Evolutionary conservation across 92 coral and sea anemone species (phyloP).

Genomic region (Pocillopora meandrina): DNA sequence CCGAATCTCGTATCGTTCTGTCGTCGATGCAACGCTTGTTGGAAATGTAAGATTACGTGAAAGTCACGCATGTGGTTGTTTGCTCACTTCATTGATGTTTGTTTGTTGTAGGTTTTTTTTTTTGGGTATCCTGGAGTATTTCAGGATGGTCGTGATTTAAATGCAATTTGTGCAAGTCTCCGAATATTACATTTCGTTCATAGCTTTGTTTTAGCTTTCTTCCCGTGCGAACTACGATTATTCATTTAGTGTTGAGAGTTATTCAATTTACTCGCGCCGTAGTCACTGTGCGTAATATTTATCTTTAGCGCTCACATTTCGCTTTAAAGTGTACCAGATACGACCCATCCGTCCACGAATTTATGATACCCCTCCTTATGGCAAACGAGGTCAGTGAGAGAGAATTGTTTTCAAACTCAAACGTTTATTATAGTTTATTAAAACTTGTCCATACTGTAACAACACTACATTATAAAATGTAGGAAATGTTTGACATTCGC

Average conservation of each 20-base stretch:
- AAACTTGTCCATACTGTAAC: slow-evolving; percentile 1
- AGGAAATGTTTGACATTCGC: not conserved
- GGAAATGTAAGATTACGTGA: not conserved
- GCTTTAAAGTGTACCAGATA: slow-evolving; percentile 6
- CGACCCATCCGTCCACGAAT: not conserved
- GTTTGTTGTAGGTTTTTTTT: not conserved
- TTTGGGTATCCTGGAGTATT: slow-evolving; percentile 12
- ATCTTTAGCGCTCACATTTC: not conserved
- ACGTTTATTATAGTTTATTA: too few relatives aligned
- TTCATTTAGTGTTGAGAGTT: slow-evolving; percentile 2
- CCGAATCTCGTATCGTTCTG: slow-evolving; percentile 2
- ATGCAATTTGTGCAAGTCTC: slow-evolving; percentile 7
- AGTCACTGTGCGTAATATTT: not conserved
- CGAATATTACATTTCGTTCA: slow-evolving; percentile 10
- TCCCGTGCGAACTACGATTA: too few relatives aligned
- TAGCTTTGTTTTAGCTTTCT: not conserved
- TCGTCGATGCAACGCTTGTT: slow-evolving; percentile 4
- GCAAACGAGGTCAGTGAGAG: slow-evolving; percentile 19
- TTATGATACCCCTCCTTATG: not conserved
- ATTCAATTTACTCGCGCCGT: slow-evolving; percentile 5
- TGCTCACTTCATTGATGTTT: not conserved
- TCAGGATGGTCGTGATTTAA: slow-evolving; percentile 17
- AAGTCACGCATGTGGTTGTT: slow-evolving; percentile 9
- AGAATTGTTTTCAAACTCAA: slow-evolving; percentile 4
- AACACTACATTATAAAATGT: not conserved